Conservation (phyloP, 2,113 vertebrate genomes). For the Silurus meridionalis region DNA sequence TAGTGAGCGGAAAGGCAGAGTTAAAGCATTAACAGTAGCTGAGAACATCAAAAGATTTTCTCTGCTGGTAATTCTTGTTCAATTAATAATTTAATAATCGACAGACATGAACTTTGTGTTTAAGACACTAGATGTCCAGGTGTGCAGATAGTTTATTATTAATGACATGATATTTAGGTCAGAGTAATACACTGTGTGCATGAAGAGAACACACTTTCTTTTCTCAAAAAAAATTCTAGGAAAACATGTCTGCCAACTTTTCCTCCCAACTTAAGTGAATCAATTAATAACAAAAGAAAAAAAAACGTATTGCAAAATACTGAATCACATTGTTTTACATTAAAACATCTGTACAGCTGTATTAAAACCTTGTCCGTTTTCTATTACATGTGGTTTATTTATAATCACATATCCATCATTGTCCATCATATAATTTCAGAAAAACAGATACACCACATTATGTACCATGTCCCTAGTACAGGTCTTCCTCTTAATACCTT, state of each 20-base stretch:
- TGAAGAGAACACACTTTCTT: not conserved
- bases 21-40: not conserved
- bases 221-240: not conserved
- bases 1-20: not conserved
- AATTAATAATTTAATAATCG: conserved; percentile 45
- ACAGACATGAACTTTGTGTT: conserved; percentile 33
- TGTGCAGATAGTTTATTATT: conserved; percentile 45
- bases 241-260: not conserved
- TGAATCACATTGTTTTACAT: too few species aligned
- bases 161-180: conserved; percentile 33
- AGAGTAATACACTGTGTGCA: conserved; percentile 1
- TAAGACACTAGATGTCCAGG: conserved; percentile 25
- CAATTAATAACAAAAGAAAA: not conserved
- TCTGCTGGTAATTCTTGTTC: conserved; percentile 22
- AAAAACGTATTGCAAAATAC: not conserved
- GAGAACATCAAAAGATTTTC: not conserved
- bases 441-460: not conserved
- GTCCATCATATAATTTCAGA: not conserved
- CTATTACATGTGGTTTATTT: not conserved
- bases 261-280: not conserved
- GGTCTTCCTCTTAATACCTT: not conserved
- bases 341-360: not conserved
- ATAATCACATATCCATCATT: not conserved
- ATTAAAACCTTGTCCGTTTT: not conserved
- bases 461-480: not conserved